These are phyloP conservation scores for Busarellus nigricollis DNA, from an alignment of 2,797 vertebrate species.

Conservation along the genomic window DNA sequence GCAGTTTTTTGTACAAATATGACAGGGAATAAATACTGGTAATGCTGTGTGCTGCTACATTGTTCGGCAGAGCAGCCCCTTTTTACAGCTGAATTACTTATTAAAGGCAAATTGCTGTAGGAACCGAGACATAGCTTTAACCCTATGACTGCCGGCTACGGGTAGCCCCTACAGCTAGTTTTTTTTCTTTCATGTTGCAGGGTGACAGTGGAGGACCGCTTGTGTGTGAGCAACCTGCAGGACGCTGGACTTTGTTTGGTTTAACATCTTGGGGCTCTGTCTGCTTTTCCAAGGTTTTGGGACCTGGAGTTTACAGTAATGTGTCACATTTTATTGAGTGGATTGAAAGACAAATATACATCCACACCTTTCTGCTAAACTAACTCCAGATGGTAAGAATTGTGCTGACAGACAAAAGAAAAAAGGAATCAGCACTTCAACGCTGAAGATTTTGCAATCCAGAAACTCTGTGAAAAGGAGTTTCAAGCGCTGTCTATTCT, in stretches of 20 bases:
- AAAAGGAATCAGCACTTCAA: neutral
- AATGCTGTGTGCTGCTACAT: neutral
- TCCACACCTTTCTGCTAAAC: conserved; percentile 85
- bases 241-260: conserved; percentile 90
- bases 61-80: neutral
- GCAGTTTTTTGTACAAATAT: neutral
- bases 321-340: conserved; percentile 92
- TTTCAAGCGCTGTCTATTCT: neutral
- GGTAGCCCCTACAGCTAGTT: neutral
- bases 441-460: neutral
- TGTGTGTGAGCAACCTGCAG: conserved; percentile 83
- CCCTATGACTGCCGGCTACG: accelerated
- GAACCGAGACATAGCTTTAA: neutral
- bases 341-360: conserved; percentile 94
- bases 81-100: neutral
- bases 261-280: conserved; percentile 96
- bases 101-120: neutral
- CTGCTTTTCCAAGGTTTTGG: conserved; percentile 93
- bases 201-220: conserved; percentile 95
- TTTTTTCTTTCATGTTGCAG: conserved; percentile 68
- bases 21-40: neutral
- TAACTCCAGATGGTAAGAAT: conserved; percentile 46
- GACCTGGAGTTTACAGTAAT: conserved; percentile 95
- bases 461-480: neutral
- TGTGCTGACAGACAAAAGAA: neutral